Base-by-base conservation (phyloP, 1,140 invertebrate genomes). In the Drosophila lini region DNA sequence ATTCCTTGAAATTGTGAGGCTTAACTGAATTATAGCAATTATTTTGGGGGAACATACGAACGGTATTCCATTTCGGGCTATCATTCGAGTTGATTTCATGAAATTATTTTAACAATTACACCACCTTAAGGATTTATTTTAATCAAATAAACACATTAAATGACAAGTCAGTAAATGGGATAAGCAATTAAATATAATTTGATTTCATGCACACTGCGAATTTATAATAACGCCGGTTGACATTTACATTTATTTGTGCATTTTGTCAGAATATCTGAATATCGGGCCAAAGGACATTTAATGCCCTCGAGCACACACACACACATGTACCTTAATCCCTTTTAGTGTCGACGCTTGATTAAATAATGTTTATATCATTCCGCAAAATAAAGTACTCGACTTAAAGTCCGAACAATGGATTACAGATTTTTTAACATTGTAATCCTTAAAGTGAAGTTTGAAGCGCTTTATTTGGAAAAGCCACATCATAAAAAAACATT, bases 391-490 rank as follows among this genome's bases (percentile, higher is more conserved):
- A 56, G 58, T 42, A 38, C 5, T 22, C 45, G 7, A 25, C 38
- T 53, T 67, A 67, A 69, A 44, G 38, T 65, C 22, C 47, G 38
- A 44, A 36, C 22, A 36, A 19, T 38, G 65, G 65, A 53, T 69
- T 69, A 69, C 63, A 45, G 38, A 34, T 42, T 53, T 42, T 38
- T 31, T 48, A n/a, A 69, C 61, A 69, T 31, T 44, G 65, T 69
- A 67, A 69, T 53, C 61, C 65, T 55, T 67, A 69, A 67, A 69
- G 61, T 13, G 52, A 63, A 67, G 28, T 69, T 68, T 68, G 59
- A 63, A 34, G 45, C 19, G 59, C 58, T 63, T 69, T 69, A 69
- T 45, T 55, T 56, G 48, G 48, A 28, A 25, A 47, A 56, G 50
- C 52, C 65, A 59, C 53, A 71, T 48, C 65, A 71, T 42, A 71